Evolutionary conservation across 1,140 invertebrate species (phyloP).

Genomic region (Rhyzopertha dominica): DNA sequence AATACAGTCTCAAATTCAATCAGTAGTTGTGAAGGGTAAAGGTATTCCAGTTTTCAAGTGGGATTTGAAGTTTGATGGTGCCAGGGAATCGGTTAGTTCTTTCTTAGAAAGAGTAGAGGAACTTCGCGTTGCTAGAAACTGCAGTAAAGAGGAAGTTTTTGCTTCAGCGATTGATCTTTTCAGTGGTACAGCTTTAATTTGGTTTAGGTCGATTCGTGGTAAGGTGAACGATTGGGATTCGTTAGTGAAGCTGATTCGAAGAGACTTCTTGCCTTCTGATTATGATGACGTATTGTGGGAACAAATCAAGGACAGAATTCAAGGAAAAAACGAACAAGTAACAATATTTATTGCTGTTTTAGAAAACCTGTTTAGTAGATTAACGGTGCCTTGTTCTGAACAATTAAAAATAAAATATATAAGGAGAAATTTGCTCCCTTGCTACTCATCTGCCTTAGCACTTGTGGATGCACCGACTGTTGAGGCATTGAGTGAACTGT

Average conservation of each 20-base stretch:
- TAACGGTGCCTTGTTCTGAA: conserved; percentile 26
- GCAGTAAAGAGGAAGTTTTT: conserved; percentile 7
- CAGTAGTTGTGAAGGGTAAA: no score
- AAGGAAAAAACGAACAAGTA: conserved; percentile 31
- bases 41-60: no score
- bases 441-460: conserved; percentile 16
- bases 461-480: conserved; percentile 6
- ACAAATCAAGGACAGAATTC: conserved; percentile 32
- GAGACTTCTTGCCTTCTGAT: conserved; percentile 19
- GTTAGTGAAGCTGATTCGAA: conserved; percentile 4
- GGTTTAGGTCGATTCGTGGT: conserved; percentile 29
- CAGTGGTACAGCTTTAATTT: conserved; percentile 29
- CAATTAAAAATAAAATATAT: conserved; percentile 29
- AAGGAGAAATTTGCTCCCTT: conserved; percentile 31
- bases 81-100: conserved; percentile 6
- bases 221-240: conserved; percentile 12
- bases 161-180: conserved; percentile 31
- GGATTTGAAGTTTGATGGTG: conserved; percentile 14
- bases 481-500: neutral
- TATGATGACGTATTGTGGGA: conserved; percentile 35
- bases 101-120: conserved; percentile 14
- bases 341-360: conserved; percentile 32
- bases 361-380: conserved; percentile 36
- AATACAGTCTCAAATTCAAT: no score
- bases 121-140: conserved; percentile 1